Percentiles rank a stretch among this genome's conserved stretches.
phyloP scores from a whole-genome alignment of 2,113 vertebrate species.

The Oriolus oriolus region DNA sequence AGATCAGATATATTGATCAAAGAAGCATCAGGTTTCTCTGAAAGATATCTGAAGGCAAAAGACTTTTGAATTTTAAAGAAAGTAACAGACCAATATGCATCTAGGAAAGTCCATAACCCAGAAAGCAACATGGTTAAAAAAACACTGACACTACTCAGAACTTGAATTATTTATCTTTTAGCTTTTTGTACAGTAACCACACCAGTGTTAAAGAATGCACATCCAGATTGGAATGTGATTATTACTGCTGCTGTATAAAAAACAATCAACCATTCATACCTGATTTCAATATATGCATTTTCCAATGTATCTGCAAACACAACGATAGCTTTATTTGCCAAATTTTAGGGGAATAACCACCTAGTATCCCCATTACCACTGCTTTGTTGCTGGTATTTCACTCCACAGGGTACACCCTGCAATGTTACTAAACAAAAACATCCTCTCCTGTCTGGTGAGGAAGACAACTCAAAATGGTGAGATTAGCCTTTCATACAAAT shows the following conservation, averaged over 20 bases:
- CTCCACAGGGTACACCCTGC: rapidly evolving
- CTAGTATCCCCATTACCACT: background rate
- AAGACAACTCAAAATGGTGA: background rate
- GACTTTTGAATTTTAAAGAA: background rate
- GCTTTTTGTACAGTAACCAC: background rate
- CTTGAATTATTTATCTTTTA: background rate
- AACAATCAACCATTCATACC: background rate
- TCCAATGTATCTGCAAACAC: background rate
- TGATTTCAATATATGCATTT: background rate
- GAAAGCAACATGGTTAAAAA: background rate
- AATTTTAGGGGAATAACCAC: background rate
- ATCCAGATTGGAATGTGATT: background rate
- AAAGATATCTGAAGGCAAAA: background rate
- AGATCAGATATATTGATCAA: background rate
- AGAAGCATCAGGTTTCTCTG: background rate
- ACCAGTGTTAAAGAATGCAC: background rate
- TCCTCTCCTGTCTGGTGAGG: background rate
- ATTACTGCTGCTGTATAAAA: background rate
- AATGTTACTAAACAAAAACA: background rate
- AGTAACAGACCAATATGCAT: background rate
- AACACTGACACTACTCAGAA: background rate
- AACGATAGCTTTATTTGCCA: background rate
- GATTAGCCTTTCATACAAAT: background rate
- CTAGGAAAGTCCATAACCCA: background rate
- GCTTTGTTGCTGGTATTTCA: background rate